phyloP scores from a whole-genome alignment of 1,140 invertebrate genomes.

The Diploscapter pachys region DNA sequence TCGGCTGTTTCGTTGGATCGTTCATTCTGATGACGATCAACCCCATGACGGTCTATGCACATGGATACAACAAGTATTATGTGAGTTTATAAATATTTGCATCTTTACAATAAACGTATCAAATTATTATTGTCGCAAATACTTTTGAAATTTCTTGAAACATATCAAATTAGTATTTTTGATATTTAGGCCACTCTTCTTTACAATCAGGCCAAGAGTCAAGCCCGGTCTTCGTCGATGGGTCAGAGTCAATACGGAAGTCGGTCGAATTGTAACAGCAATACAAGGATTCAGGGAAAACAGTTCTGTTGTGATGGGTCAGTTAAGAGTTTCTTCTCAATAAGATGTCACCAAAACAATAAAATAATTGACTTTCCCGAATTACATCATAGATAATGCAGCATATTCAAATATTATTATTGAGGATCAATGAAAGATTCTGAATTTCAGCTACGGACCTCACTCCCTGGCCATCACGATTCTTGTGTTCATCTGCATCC shows the following conservation, averaged over 20 bases:
- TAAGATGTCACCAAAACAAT: no score
- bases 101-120: neutral
- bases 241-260: slow-evolving; percentile 31
- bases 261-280: neutral
- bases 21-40: slow-evolving; percentile 48
- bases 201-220: slow-evolving; percentile 3
- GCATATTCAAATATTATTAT: no score
- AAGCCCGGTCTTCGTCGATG: slow-evolving; percentile 2
- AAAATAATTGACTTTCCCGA: no score
- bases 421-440: no score
- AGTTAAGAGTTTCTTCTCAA: neutral
- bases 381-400: no score
- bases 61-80: slow-evolving; percentile 53
- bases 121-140: slow-evolving; percentile 24
- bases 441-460: slow-evolving; percentile 43
- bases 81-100: slow-evolving; percentile 28
- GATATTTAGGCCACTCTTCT: slow-evolving; percentile 3
- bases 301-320: slow-evolving; percentile 48
- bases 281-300: slow-evolving; percentile 1
- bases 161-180: slow-evolving; percentile 6
- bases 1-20: slow-evolving; percentile 15
- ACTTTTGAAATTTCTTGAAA: slow-evolving; percentile 22
- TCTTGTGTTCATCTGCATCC: slow-evolving; percentile 38
- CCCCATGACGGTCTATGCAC: slow-evolving; percentile 51
- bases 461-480: slow-evolving; percentile 49